phyloP scores from a whole-genome alignment of 2,113 vertebrate genomes.

The Syngnathus typhle region DNA sequence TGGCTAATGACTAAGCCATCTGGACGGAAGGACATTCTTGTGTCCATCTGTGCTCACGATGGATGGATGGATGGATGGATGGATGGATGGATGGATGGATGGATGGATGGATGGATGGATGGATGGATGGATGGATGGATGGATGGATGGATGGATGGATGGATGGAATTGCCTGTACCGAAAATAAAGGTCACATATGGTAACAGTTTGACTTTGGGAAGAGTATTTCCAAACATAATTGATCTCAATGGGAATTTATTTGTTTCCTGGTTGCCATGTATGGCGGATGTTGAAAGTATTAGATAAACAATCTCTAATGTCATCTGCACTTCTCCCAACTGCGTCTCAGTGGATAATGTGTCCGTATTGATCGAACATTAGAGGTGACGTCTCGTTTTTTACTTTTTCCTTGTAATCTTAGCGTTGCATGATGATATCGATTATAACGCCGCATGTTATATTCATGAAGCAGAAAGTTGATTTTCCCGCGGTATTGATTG shows the following conservation, averaged over 20 bases:
- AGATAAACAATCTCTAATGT: neutral
- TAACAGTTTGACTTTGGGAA: neutral
- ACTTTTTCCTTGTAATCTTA: constrained; percentile 23
- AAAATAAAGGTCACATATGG: neutral
- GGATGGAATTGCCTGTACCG: no score
- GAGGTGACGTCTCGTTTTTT: constrained; percentile 35
- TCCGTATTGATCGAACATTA: constrained; percentile 49
- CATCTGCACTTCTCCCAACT: constrained; percentile 12
- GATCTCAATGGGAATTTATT: constrained; percentile 2
- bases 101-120: no score
- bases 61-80: constrained; percentile 22
- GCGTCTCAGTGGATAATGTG: constrained; percentile 47
- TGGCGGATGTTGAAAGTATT: constrained; percentile 5
- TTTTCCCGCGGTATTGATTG: constrained; percentile 51
- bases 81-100: no score
- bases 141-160: neutral
- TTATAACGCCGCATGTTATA: constrained; percentile 51
- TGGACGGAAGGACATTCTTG: constrained; percentile 46
- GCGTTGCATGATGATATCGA: constrained; percentile 53
- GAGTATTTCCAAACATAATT: neutral
- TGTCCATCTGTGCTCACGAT: constrained; percentile 74
- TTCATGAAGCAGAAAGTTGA: constrained; percentile 46
- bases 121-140: no score
- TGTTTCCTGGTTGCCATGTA: neutral
- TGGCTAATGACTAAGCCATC: constrained; percentile 49